Percentiles rank a stretch among this genome's conserved stretches.
Evolutionary conservation across 92 coral and sea anemone species (phyloP).

Genomic region (Meandrina meandrites): DNA sequence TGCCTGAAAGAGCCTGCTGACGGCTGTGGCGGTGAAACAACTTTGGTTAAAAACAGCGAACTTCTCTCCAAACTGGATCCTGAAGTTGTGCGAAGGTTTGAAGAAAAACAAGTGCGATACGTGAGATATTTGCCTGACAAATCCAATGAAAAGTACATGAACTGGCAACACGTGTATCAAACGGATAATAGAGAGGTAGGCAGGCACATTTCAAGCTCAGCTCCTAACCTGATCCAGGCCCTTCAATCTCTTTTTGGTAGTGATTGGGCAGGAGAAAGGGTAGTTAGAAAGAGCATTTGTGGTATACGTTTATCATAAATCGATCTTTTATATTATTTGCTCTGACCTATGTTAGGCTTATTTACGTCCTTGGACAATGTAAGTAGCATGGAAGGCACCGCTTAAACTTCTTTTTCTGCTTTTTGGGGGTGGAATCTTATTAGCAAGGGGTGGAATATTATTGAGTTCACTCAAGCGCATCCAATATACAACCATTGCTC

Average conservation of each 20-base stretch:
- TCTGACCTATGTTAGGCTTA: not conserved
- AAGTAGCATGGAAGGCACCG: too few relatives aligned
- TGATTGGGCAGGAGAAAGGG: too few relatives aligned
- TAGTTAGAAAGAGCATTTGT: not conserved
- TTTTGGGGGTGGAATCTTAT: too few relatives aligned
- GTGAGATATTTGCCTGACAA: constrained; percentile 43
- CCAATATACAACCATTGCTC: too few relatives aligned
- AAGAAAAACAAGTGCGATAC: constrained; percentile 45
- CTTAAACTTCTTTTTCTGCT: too few relatives aligned
- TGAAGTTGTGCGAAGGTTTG: constrained; percentile 36
- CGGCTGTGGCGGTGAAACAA: constrained; percentile 67
- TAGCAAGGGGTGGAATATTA: too few relatives aligned
- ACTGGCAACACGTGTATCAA: constrained; percentile 29
- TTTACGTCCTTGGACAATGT: not conserved
- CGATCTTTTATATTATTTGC: not conserved
- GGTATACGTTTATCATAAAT: not conserved
- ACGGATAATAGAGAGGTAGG: constrained; percentile 30
- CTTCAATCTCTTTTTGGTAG: too few relatives aligned
- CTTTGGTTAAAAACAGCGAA: constrained; percentile 52
- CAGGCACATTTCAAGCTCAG: too few relatives aligned
- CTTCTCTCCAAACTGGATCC: constrained; percentile 50
- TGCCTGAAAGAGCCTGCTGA: constrained; percentile 45
- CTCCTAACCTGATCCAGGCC: too few relatives aligned
- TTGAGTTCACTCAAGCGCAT: too few relatives aligned
- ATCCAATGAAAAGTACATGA: constrained; percentile 21